A percentile compares a stretch with the other conserved stretches of the same genome.
Conservation (phyloP, 2,113 vertebrate species). For the Ivindomyrus marchei region DNA sequence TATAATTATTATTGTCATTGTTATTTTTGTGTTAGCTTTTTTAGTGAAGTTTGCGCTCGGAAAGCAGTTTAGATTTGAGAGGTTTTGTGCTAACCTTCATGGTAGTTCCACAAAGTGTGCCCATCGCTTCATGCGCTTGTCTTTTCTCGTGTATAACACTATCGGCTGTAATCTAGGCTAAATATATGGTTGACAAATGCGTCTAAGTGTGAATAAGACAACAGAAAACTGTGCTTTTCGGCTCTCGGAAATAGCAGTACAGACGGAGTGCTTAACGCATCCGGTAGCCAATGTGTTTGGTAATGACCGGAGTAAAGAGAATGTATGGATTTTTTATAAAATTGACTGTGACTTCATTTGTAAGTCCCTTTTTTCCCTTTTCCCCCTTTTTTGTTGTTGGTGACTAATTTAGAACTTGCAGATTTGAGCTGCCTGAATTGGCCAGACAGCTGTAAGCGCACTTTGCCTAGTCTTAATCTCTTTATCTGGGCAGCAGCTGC, state of each 20-base stretch:
- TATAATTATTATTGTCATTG: not conserved
- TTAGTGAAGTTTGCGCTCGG: not conserved
- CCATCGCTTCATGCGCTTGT: not conserved
- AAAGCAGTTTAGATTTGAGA: not conserved
- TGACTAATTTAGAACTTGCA: conserved; percentile 99
- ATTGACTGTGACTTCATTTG: conserved; percentile 65
- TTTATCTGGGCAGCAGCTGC: conserved; percentile 99
- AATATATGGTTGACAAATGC: conserved; percentile 1
- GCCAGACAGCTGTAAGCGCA: conserved; percentile 99
- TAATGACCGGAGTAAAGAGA: not conserved
- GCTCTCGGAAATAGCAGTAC: not conserved
- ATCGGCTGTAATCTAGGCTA: not conserved
- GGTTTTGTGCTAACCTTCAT: not conserved
- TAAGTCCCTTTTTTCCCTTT: conserved; percentile 54
- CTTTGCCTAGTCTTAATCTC: conserved; percentile 99
- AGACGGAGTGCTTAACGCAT: not conserved
- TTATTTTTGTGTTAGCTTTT: not conserved
- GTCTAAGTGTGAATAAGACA: not conserved
- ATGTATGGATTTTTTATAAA: conserved; percentile 17
- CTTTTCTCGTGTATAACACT: not conserved
- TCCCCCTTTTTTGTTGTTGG: conserved; percentile 59
- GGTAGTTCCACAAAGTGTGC: not conserved
- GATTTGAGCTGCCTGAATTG: conserved; percentile 99
- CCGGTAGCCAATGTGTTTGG: not conserved
- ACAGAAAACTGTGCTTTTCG: not conserved